Percentiles rank a stretch among this genome's conserved stretches.
phyloP scores from a whole-genome alignment of 2,113 vertebrate genomes.

The Laterallus jamaicensis region DNA sequence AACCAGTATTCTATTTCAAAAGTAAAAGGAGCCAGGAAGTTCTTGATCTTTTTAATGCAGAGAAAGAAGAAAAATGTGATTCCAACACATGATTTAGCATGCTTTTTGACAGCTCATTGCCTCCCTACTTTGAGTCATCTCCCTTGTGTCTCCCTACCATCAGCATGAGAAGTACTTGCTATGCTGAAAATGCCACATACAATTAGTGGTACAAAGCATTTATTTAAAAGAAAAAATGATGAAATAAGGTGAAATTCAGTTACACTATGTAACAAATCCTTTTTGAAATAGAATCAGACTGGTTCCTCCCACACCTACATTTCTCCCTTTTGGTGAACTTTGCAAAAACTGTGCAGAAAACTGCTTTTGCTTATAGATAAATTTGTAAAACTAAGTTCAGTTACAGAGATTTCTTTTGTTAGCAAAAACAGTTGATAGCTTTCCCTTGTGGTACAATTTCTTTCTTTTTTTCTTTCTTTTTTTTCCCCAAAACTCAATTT shows the following conservation, averaged over 20 bases:
- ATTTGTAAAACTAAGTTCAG: background rate
- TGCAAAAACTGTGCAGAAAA: background rate
- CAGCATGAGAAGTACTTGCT: background rate
- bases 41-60: background rate
- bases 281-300: background rate
- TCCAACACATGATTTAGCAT: background rate
- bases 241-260: background rate
- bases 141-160: background rate
- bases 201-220: background rate
- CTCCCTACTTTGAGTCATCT: constrained; percentile 19
- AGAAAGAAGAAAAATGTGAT: background rate
- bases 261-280: background rate
- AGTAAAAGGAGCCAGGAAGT: background rate
- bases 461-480: background rate
- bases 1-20: background rate
- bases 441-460: background rate
- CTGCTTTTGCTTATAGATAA: background rate
- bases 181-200: background rate
- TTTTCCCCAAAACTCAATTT: background rate
- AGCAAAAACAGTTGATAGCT: background rate
- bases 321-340: background rate
- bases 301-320: background rate
- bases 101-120: background rate
- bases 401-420: background rate
- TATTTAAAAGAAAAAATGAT: background rate